Conservation (phyloP, 2,888 invertebrate genomes). For the Brachyptera risi region DNA sequence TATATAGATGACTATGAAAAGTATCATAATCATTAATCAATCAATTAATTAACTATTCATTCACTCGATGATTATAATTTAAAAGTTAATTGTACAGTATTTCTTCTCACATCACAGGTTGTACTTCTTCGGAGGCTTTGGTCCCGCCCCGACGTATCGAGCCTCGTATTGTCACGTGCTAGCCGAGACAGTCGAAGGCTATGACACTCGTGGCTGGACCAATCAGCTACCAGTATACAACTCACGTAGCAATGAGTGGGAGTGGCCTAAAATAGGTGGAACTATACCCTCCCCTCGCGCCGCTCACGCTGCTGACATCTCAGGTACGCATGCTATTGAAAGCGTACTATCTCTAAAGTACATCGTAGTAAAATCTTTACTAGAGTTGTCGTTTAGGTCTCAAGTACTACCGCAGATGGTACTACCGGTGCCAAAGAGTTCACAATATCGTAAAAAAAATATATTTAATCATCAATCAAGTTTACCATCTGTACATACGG, state of each 20-base stretch:
- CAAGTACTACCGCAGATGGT: no score
- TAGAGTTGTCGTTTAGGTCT: no score
- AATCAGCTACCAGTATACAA: conserved; percentile 41
- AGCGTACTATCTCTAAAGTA: no score
- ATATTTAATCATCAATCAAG: no score
- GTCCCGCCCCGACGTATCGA: conserved; percentile 31
- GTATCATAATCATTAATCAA: no score
- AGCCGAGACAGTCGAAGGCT: conserved; percentile 9
- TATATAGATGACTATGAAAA: no score
- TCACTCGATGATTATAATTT: background rate
- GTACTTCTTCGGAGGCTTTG: conserved; percentile 41
- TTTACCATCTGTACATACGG: no score
- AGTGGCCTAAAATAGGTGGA: conserved; percentile 41
- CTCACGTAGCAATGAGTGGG: conserved; percentile 37
- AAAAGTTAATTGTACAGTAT: no score
- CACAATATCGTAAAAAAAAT: no score
- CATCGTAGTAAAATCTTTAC: no score
- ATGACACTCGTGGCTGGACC: conserved; percentile 40
- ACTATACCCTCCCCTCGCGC: conserved; percentile 44
- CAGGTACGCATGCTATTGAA: conserved; percentile 21
- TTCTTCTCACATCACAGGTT: conserved; percentile 37
- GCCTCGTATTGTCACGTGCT: conserved; percentile 28
- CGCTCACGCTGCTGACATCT: conserved; percentile 44
- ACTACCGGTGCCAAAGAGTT: no score
- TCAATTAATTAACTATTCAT: background rate